Base-by-base conservation (phyloP, 1,140 invertebrate genomes). In the Papilio polytes region DNA sequence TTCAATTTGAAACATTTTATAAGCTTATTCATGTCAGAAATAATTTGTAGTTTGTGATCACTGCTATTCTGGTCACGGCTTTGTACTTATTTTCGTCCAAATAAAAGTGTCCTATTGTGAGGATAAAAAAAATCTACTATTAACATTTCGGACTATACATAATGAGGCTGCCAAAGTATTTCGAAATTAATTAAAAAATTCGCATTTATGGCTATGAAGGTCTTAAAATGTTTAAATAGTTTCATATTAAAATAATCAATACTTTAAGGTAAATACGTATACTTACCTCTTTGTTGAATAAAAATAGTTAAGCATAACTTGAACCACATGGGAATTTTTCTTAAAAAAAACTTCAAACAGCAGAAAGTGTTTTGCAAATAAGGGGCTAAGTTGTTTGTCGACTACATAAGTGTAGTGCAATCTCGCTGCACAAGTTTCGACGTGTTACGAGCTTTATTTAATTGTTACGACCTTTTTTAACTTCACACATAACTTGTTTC, bases 401-500 rank as follows among this genome's bases (percentile, higher is more conserved):
- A 63, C 20, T 26, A 70, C 63, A 31, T 12, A 41, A 41, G 36
- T 41, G 31, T 70, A 70, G 63, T 70, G 63, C 63, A 70, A 36
- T 70, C 26, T 70, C 63, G 63, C 22, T 70, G 63, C 63, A 70
- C 63, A 70, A 70, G 63, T 70, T 70, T 70, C 63, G 63, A 70
- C 63, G 63, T 70, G 26, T 15, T 36, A 70, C 63, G 63, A 70
- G 63, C 26, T 31, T 70, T 31, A 70, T 36, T 70, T 70, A 70
- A 70, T 70, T 70, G 63, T 70, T 70, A 70, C 22, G 22, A 70
- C 12, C 63, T 70, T 70, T 70, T 70, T 31, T 70, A 70, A 70
- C 63, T 70, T 70, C 3, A 70, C 63, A 70, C 63, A 15, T 70
- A 70, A 70, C 26, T 36, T 70, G 26, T 70, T 70, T 70, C 18